These are phyloP conservation scores for Rhadina sibilatrix DNA, from an alignment of 2,113 vertebrate genomes.

Conservation along the genomic window DNA sequence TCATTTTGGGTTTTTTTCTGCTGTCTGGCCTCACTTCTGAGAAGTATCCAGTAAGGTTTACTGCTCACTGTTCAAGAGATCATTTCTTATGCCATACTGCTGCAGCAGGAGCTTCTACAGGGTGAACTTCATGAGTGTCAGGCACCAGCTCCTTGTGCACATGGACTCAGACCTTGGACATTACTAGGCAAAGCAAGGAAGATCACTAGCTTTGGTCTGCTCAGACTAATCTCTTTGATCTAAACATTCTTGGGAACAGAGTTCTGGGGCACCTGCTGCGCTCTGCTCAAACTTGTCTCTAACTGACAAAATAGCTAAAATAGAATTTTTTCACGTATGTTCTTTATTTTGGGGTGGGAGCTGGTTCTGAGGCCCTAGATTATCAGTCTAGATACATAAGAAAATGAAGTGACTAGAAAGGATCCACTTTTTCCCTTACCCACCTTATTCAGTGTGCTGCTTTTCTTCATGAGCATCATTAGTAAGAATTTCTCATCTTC, in stretches of 20 bases:
- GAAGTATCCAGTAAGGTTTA: background rate
- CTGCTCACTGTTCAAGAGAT: background rate
- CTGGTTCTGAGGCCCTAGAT: background rate
- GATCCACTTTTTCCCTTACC: fast-evolving
- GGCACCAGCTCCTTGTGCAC: background rate
- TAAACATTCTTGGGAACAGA: background rate
- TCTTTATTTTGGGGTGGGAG: background rate
- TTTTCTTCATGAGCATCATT: background rate
- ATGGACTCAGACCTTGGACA: background rate
- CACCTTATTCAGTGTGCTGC: background rate
- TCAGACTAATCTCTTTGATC: background rate
- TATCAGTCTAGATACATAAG: background rate
- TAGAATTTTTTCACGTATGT: background rate
- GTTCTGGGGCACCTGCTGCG: background rate
- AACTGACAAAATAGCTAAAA: background rate
- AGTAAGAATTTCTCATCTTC: background rate
- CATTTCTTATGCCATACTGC: background rate
- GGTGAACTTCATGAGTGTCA: background rate
- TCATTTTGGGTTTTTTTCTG: background rate
- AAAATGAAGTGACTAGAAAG: background rate
- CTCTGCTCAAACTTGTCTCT: background rate
- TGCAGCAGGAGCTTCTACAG: background rate
- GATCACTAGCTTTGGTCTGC: background rate
- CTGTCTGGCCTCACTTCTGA: background rate
- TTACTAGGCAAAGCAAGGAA: background rate